Evolutionary conservation across 2,888 invertebrate species (phyloP).

Genomic region (Endomychus coccineus): DNA sequence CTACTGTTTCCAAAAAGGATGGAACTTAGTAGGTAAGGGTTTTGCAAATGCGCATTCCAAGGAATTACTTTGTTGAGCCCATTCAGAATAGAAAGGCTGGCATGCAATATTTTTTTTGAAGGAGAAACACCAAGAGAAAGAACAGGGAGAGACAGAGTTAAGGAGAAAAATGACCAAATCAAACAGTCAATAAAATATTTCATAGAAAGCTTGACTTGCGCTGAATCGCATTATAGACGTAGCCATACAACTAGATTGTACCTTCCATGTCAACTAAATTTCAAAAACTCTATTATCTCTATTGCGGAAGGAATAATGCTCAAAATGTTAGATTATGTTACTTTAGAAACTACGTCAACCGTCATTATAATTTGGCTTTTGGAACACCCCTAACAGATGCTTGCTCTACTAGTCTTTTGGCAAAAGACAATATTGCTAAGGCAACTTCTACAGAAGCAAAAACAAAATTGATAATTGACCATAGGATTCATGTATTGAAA

Average conservation of each 20-base stretch:
- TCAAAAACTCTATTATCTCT: conserved; percentile 3
- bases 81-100: conserved; percentile 9
- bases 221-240: conserved; percentile 8
- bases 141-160: conserved; percentile 5
- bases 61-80: conserved; percentile 8
- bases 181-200: conserved; percentile 8
- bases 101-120: conserved; percentile 5
- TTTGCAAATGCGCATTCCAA: conserved; percentile 7
- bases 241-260: conserved; percentile 8
- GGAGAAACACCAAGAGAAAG: conserved; percentile 8
- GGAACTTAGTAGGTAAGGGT: conserved; percentile 6
- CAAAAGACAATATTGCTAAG: too few species aligned
- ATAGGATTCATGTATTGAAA: too few species aligned
- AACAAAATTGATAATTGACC: too few species aligned
- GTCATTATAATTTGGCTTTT: too few species aligned
- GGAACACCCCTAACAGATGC: too few species aligned
- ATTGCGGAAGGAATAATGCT: conserved; percentile 5
- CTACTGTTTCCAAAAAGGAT: conserved; percentile 7
- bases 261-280: conserved; percentile 8
- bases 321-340: background rate
- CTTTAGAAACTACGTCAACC: too few species aligned
- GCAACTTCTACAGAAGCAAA: too few species aligned
- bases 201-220: conserved; percentile 7
- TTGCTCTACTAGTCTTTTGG: too few species aligned
- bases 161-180: conserved; percentile 5